A percentile compares a stretch with the other conserved stretches of the same genome.
Conservation (phyloP, 2,888 invertebrate species). For the Lysandra coridon region DNA sequence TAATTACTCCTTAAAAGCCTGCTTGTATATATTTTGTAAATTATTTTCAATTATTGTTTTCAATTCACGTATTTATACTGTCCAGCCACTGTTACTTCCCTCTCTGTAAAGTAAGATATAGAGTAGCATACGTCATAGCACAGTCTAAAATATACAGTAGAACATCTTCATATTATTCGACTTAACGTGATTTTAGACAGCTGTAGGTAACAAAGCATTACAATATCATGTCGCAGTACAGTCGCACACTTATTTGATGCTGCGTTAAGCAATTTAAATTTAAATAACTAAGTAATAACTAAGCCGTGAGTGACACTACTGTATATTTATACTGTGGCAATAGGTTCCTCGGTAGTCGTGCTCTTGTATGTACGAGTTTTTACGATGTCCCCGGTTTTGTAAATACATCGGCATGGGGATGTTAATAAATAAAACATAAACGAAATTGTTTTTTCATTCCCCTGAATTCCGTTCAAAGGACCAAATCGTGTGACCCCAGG, state of each 20-base stretch:
- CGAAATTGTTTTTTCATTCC: conserved; percentile 35
- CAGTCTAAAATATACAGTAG: background rate
- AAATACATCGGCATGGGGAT: conserved; percentile 70
- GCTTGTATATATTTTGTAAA: no score
- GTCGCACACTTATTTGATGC: background rate
- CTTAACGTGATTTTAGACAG: no score
- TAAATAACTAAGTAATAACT: no score
- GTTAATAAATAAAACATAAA: conserved; percentile 61
- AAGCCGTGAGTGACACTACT: background rate
- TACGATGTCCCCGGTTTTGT: conserved; percentile 55
- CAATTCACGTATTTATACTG: background rate
- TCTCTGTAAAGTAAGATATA: conserved; percentile 64
- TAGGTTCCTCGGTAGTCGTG: conserved; percentile 65
- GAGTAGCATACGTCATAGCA: conserved; percentile 4
- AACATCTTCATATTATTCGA: background rate
- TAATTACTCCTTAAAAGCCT: no score
- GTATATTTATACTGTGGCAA: background rate
- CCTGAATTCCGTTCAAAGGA: background rate
- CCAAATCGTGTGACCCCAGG: background rate
- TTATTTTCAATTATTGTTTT: background rate
- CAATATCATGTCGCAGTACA: background rate
- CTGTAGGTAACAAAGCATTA: background rate
- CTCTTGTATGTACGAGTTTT: conserved; percentile 53
- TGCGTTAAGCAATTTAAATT: no score
- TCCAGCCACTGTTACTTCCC: conserved; percentile 57